Percentiles rank a stretch among this genome's conserved stretches.
Conservation (phyloP, 2,888 invertebrate genomes). For the Drosophila antonietae region DNA sequence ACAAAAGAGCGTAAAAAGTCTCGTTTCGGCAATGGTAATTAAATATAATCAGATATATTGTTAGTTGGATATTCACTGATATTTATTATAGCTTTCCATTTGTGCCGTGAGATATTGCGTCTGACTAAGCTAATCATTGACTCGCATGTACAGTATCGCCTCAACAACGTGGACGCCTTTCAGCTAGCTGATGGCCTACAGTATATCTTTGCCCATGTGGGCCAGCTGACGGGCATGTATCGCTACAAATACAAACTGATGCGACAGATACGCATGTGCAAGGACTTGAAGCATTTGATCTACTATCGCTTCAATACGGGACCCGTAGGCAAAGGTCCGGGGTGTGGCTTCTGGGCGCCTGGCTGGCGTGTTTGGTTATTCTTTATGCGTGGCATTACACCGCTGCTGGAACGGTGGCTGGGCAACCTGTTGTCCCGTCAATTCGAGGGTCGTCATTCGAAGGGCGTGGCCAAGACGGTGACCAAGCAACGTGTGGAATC, state of each 20-base stretch:
- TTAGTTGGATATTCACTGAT: neutral
- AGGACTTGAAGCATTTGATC: constrained; percentile 99
- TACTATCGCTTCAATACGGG: constrained; percentile 99
- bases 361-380: constrained; percentile 99
- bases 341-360: constrained; percentile 99
- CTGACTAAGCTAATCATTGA: constrained; percentile 99
- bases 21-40: constrained; percentile 94
- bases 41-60: neutral
- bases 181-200: constrained; percentile 99
- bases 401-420: constrained; percentile 98
- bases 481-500: constrained; percentile 99
- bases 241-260: constrained; percentile 99
- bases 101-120: constrained; percentile 99
- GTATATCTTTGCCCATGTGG: constrained; percentile 99
- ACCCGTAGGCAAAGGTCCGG: constrained; percentile 99
- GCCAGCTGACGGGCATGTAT: constrained; percentile 99
- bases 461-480: constrained; percentile 99
- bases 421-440: constrained; percentile 99
- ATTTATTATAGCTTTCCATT: constrained; percentile 93
- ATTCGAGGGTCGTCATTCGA: constrained; percentile 99
- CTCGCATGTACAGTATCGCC: constrained; percentile 99
- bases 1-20: constrained; percentile 99
- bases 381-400: constrained; percentile 99
- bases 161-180: constrained; percentile 99
- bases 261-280: constrained; percentile 99